These are phyloP conservation scores for Cossypha heuglini DNA, from an alignment of 2,797 vertebrate species.

Conservation along the genomic window DNA sequence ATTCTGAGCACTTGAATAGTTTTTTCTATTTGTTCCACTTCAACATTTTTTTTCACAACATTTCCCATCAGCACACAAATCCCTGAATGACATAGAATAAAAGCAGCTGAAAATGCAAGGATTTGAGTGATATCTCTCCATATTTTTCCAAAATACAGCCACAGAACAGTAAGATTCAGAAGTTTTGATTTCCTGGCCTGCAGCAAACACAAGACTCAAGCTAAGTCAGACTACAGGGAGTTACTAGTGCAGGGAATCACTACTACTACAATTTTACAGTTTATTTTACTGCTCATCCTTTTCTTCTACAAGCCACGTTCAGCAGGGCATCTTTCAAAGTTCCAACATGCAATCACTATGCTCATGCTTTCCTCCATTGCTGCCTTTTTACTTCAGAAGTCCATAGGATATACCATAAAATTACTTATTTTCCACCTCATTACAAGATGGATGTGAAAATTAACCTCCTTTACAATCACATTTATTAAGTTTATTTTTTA, in stretches of 20 bases:
- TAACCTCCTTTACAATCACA: background rate
- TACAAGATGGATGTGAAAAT: background rate
- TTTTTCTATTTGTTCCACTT: background rate
- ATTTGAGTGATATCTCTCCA: background rate
- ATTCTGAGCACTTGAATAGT: background rate
- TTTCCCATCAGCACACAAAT: background rate
- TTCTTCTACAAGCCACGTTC: background rate
- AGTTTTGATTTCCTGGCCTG: background rate
- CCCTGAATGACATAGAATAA: background rate
- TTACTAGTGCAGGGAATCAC: background rate
- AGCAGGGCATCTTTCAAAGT: background rate
- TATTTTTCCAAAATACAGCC: background rate
- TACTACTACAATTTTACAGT: accelerated
- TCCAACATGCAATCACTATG: background rate
- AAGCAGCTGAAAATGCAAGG: background rate
- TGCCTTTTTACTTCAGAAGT: background rate
- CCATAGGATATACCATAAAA: background rate
- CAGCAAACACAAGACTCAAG: background rate
- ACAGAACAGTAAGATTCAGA: background rate
- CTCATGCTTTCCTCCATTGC: background rate
- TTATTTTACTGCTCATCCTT: background rate
- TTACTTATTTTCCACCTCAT: background rate
- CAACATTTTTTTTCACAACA: background rate
- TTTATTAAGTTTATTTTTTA: background rate
- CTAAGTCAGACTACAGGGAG: background rate